phyloP scores from a whole-genome alignment of 2,113 vertebrate genomes.

The Axis porcinus region DNA sequence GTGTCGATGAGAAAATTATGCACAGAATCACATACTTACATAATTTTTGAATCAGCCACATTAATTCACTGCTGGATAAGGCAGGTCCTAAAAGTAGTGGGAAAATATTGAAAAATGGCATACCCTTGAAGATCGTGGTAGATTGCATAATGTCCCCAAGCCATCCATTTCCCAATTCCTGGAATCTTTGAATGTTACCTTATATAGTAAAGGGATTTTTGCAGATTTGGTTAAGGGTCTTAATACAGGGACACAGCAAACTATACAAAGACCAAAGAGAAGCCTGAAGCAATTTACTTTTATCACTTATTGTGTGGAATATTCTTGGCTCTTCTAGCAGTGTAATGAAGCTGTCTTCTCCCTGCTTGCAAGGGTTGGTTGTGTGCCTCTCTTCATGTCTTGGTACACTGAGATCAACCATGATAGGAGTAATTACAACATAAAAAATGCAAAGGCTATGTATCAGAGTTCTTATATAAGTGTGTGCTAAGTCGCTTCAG shows the following conservation, averaged over 20 bases:
- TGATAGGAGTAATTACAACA: background rate
- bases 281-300: background rate
- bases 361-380: background rate
- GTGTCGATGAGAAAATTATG: background rate
- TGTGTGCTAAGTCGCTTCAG: background rate
- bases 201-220: background rate
- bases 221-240: background rate
- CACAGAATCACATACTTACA: background rate
- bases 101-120: background rate
- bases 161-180: background rate
- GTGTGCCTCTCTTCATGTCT: background rate
- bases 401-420: background rate
- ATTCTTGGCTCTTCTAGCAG: background rate
- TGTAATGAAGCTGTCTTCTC: background rate
- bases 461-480: background rate
- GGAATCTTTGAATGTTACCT: background rate
- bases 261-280: background rate
- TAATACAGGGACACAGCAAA: background rate
- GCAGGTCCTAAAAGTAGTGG: background rate
- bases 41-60: background rate
- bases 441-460: background rate
- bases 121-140: background rate
- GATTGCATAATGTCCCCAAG: background rate
- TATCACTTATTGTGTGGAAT: background rate
- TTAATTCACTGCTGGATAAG: background rate